phyloP scores from a whole-genome alignment of 2,888 invertebrate species.

The Phragmatobia fuliginosa region DNA sequence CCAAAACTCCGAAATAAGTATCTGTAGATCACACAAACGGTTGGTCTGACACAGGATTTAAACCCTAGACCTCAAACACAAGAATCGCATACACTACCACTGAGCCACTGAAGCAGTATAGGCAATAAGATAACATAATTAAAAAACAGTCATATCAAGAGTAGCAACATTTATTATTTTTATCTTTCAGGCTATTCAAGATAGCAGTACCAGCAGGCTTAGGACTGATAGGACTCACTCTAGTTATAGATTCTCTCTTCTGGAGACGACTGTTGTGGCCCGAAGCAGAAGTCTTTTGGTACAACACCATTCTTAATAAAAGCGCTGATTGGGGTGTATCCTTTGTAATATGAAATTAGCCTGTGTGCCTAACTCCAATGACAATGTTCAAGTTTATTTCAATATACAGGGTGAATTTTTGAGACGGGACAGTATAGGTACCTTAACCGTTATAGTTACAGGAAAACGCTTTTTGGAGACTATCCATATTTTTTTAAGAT shows the following conservation, averaged over 20 bases:
- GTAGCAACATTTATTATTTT: background rate
- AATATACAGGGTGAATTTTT: too few species aligned
- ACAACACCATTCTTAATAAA: conserved; percentile 97
- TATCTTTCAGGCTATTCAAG: conserved; percentile 89
- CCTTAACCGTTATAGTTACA: too few species aligned
- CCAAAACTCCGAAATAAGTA: too few species aligned
- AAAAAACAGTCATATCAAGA: background rate
- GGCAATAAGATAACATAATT: background rate
- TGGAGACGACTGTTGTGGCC: conserved; percentile 98
- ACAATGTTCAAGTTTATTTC: background rate
- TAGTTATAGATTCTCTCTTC: conserved; percentile 95
- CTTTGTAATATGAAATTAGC: conserved; percentile 82
- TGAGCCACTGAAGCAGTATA: too few species aligned
- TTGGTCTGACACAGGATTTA: too few species aligned
- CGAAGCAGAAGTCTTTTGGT: conserved; percentile 98
- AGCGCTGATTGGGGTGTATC: conserved; percentile 99
- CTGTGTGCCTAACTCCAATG: background rate
- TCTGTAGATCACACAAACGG: too few species aligned
- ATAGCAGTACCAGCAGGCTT: conserved; percentile 91
- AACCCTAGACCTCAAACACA: too few species aligned
- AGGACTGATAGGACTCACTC: conserved; percentile 89
- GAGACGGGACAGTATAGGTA: too few species aligned
- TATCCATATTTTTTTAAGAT: too few species aligned
- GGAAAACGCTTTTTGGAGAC: too few species aligned
- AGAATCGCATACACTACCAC: too few species aligned